Conservation (phyloP, 2,113 vertebrate genomes). For the Chauna torquata region DNA sequence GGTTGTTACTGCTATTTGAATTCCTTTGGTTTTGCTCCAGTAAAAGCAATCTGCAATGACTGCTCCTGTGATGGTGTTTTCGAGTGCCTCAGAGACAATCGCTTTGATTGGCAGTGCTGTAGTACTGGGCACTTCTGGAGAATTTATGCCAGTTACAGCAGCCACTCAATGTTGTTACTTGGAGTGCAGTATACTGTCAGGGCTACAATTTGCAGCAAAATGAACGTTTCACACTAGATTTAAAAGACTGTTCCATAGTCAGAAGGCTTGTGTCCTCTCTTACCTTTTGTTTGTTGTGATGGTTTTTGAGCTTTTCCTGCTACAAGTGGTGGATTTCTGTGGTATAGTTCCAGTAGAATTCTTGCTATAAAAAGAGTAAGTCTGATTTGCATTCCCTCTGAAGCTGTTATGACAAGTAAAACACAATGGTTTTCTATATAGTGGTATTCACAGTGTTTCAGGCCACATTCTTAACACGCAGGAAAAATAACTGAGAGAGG, state of each 20-base stretch:
- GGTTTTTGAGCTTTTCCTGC: neutral
- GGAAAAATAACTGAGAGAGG: neutral
- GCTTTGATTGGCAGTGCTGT: neutral
- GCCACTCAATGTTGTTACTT: neutral
- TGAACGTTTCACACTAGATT: neutral
- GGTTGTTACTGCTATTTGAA: neutral
- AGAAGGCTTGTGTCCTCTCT: neutral
- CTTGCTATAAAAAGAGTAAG: neutral
- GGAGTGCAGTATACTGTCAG: neutral
- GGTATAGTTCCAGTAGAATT: constrained; percentile 8
- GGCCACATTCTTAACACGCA: neutral
- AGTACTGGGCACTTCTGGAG: neutral
- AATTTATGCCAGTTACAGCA: neutral
- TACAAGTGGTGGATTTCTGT: neutral
- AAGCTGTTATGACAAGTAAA: constrained; percentile 4
- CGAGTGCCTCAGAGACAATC: neutral
- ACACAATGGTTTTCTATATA: neutral
- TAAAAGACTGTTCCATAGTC: neutral
- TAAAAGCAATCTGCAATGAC: neutral
- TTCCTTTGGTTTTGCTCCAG: neutral
- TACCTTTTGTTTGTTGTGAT: neutral
- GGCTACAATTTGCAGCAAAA: constrained; percentile 25
- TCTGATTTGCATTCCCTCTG: constrained; percentile 7
- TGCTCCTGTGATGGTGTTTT: neutral
- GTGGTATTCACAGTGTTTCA: neutral